A percentile compares a stretch with the other conserved stretches of the same genome.
Evolutionary conservation across 2,797 vertebrate species (phyloP).

Genomic region (Aselliscus stoliczkanus): DNA sequence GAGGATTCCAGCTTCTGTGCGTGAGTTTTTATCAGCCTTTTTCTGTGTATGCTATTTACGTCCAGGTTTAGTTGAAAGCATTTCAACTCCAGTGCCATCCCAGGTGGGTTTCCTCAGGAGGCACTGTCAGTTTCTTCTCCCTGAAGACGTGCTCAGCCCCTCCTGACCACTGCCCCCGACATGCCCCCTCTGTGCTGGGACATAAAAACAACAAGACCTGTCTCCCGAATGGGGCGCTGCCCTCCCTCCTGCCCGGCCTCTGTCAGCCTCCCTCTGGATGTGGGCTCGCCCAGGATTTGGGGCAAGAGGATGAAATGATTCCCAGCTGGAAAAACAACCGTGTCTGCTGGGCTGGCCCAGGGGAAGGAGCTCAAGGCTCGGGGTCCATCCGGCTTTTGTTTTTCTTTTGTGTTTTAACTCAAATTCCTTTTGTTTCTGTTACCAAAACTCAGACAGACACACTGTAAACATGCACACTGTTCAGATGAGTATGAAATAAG

Average conservation of each 20-base stretch:
- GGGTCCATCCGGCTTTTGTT: neutral
- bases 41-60: neutral
- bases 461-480: neutral
- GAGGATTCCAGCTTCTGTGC: neutral
- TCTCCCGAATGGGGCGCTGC: neutral
- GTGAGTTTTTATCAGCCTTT: neutral
- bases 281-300: slow-evolving; percentile 34
- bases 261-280: slow-evolving; percentile 34
- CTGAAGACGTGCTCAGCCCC: neutral
- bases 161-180: neutral
- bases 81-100: neutral
- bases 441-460: neutral
- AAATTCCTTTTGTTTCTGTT: slow-evolving; percentile 42
- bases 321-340: slow-evolving; percentile 77
- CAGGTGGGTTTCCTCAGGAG: neutral
- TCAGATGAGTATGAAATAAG: neutral
- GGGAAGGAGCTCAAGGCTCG: slow-evolving; percentile 24
- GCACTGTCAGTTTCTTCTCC: neutral
- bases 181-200: neutral
- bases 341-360: slow-evolving; percentile 52
- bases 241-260: neutral
- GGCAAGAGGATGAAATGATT: slow-evolving; percentile 68
- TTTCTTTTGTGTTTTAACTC: slow-evolving; percentile 14
- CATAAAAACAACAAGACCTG: neutral
- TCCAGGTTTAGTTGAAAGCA: neutral